Conservation (phyloP, 2,888 invertebrate species). For the Cynaeus angustus region DNA sequence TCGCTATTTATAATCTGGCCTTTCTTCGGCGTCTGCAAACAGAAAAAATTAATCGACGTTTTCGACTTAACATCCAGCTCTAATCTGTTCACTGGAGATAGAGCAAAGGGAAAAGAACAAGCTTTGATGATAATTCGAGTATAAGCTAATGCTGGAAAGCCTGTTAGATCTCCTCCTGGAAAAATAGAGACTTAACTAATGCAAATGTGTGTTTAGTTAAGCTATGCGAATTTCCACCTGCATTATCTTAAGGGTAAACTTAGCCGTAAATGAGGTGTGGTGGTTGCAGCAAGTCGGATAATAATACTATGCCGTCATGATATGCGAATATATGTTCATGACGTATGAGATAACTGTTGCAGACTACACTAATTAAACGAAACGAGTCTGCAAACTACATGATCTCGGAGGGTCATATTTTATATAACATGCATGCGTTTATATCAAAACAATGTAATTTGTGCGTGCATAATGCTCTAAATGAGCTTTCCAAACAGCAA, state of each 20-base stretch:
- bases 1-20: conserved; percentile 40
- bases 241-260: conserved; percentile 16
- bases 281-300: conserved; percentile 36
- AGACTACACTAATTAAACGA: conserved; percentile 45
- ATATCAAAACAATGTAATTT: conserved; percentile 1
- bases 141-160: conserved; percentile 41
- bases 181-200: neutral
- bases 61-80: conserved; percentile 35
- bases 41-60: conserved; percentile 38
- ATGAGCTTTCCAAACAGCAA: no score
- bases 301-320: conserved; percentile 45
- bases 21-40: conserved; percentile 29
- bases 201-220: conserved; percentile 3
- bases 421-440: conserved; percentile 8
- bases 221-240: neutral
- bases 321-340: conserved; percentile 48
- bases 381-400: conserved; percentile 30
- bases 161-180: no score
- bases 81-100: conserved; percentile 49
- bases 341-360: conserved; percentile 50
- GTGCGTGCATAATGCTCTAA: neutral
- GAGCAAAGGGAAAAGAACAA: conserved; percentile 54
- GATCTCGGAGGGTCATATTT: conserved; percentile 13
- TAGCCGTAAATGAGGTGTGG: conserved; percentile 5
- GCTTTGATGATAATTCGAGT: conserved; percentile 48